Base-by-base conservation (phyloP, 2,888 invertebrate genomes). In the Phragmatobia fuliginosa region DNA sequence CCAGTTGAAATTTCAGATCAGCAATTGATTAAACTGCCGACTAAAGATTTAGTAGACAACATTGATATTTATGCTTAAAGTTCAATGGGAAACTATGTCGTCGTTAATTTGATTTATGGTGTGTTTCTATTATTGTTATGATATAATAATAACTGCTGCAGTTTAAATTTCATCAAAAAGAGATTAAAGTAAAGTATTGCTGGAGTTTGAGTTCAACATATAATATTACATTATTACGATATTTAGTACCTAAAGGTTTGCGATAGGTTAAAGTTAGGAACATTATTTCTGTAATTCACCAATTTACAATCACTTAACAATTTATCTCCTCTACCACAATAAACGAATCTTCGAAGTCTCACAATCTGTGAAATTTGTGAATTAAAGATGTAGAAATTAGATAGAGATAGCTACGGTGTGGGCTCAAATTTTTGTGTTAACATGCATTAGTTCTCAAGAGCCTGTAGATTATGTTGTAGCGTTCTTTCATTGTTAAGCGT, bases 11-110 rank as follows among this genome's bases (percentile, higher is more conserved):
- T 70, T 83, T 77, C 66, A 66, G 74, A 76, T 79, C 81, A 71
- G 71, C 70, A 85, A 84, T 79, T 82, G 85, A 86, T 86, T 84
- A 83, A 83, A 78, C 82, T 85, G 77, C 82, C 74, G 76, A 83
- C 68, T 71, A 56, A 71, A 80, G 83, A 85, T 84, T 83, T 82
- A 82, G 80, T 77, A 70, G 70, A 67, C 66, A 71, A 79, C 76
- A 77, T 75, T 79, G 73, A 70, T 67, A 75, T 66, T 72, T 74
- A 66, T 65, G 68, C 77, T 80, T 77, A 77, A 78, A 79, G 45
- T 70, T 72, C 32, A 25, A 63, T 32, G n/a, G 52, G 41, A 67
- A 66, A 68, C 71, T 70, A 62, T 38, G 62, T 14, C 16, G 59
- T 60, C 58, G 41, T 66, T 70, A 45, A 49, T 68, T 63, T 58